phyloP scores from a whole-genome alignment of 2,888 invertebrate species.

The Tetrapedia diversipes region DNA sequence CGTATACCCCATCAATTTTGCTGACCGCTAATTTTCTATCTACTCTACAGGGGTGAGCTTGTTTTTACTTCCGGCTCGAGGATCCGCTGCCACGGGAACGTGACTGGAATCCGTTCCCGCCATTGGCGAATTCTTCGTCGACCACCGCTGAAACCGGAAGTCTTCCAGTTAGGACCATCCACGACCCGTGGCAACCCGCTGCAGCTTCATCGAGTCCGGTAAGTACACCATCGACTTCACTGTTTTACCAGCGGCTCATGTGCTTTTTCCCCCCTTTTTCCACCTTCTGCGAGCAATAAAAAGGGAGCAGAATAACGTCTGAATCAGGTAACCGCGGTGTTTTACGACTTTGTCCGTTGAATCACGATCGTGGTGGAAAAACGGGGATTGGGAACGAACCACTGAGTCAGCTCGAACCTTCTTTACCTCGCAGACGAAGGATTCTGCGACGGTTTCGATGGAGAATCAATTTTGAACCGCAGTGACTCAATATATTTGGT shows the following conservation, averaged over 20 bases:
- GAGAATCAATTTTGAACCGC: neutral
- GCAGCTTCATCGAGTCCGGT: conserved; percentile 16
- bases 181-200: neutral
- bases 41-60: conserved; percentile 9
- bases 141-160: neutral
- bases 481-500: no score
- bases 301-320: conserved; percentile 20
- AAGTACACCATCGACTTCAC: neutral
- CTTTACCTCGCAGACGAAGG: neutral
- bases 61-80: conserved; percentile 28
- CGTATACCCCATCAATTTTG: conserved; percentile 1
- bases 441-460: neutral
- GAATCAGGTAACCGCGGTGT: conserved; percentile 33
- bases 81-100: conserved; percentile 3
- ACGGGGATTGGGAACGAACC: neutral
- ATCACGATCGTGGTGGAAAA: conserved; percentile 35
- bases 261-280: neutral
- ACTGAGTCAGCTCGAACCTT: conserved; percentile 16
- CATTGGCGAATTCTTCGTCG: neutral
- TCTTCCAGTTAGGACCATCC: neutral
- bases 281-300: conserved; percentile 26
- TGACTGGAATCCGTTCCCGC: conserved; percentile 33
- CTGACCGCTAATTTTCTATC: conserved; percentile 19
- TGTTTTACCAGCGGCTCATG: conserved; percentile 30
- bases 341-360: conserved; percentile 36